phyloP scores from a whole-genome alignment of 2,113 vertebrate genomes.

The Crotalus helleri region DNA sequence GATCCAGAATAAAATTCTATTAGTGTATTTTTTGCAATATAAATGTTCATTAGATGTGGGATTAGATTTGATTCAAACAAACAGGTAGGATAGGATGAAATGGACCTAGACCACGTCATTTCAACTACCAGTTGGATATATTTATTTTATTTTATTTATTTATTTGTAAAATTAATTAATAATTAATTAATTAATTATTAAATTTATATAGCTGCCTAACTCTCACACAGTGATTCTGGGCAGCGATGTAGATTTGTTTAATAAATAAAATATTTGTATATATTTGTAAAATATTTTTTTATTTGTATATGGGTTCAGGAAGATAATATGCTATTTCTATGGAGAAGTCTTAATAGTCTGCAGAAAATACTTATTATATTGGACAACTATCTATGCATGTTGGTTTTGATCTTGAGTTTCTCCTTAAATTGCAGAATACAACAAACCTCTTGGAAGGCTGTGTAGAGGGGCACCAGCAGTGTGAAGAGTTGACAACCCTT shows the following conservation, averaged over 20 bases:
- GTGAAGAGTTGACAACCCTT: constrained; percentile 50
- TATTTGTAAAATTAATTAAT: neutral
- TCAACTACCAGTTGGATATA: neutral
- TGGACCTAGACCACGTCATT: neutral
- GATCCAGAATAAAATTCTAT: neutral
- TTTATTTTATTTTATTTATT: neutral
- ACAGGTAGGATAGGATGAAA: too few relatives aligned
- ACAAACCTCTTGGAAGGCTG: constrained; percentile 59
- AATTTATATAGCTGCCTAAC: neutral
- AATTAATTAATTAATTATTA: neutral
- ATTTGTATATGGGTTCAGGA: neutral
- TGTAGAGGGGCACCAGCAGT: constrained; percentile 57
- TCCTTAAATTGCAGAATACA: constrained; percentile 58
- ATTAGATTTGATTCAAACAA: neutral
- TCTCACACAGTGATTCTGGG: neutral
- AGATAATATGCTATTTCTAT: neutral
- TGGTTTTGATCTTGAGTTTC: neutral
- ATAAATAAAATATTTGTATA: neutral
- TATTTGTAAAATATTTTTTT: neutral
- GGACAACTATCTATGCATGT: neutral
- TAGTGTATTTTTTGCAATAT: neutral
- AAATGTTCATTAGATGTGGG: neutral
- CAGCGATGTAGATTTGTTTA: neutral
- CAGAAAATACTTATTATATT: neutral
- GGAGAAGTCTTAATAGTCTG: neutral